Base-by-base conservation (phyloP, 1,140 invertebrate genomes). In the Idris sp. region DNA sequence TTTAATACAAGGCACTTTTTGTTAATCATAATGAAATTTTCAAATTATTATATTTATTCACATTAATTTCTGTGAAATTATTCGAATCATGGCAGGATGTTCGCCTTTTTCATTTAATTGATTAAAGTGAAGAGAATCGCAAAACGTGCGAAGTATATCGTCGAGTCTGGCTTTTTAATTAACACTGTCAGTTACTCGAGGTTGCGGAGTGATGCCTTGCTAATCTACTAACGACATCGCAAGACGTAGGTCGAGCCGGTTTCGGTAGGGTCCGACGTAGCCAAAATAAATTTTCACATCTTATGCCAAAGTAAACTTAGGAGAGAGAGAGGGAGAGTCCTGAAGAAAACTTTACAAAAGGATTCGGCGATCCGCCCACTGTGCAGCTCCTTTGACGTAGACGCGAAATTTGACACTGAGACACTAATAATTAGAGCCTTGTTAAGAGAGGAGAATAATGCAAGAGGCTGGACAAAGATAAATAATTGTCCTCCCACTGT, bases 221-320 rank as follows among this genome's bases (percentile, higher is more conserved):
- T 68, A 68, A 74, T 74, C 62, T 62, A 58, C 58, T 40, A 58
- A 68, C 62, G 64, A 64, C 49, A 58, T 64, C 72, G 18, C 30
- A 54, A 68, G 72, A 74, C 51, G 64, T 25, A 35, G 58, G 48
- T 51, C 44, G 64, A 51, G 64, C 62, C 43, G 49, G 72, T 67
- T 54, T 67, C 25, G 14, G 46, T 25, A 53, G 53, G 59, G 53
- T 67, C 62, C 46, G 54, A 56, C 35, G 51, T 13, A 62, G 56
- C 49, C 36, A 44, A 74, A 68, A 75, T 69, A 75, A 40, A 65
- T 75, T 75, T 75, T 68, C 64, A 75, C 64, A 59, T 64, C 72
- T 51, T 53, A 53, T 31, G 73, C 61, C 74, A 67, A 68, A 71
- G 61, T 72, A 67, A 72, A 72, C 56, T 68, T 10, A n/a, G n/a